A percentile compares a stretch with the other conserved stretches of the same genome.
phyloP scores from a whole-genome alignment of 2,888 invertebrate genomes.

The Escarpia spicata region DNA sequence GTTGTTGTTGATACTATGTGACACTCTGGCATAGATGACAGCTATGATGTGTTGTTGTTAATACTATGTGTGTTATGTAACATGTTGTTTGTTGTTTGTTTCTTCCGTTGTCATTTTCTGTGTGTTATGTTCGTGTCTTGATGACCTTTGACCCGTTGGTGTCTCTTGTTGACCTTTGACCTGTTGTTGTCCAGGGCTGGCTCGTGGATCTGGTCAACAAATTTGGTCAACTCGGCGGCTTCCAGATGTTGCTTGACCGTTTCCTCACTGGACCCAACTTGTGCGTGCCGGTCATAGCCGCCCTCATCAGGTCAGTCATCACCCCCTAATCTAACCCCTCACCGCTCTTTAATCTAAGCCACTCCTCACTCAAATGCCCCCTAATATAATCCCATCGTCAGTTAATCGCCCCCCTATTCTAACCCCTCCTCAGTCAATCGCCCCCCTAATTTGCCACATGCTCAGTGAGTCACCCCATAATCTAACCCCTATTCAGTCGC shows the following conservation, averaged over 20 bases:
- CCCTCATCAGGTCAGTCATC: slow-evolving; percentile 72
- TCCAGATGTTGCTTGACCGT: slow-evolving; percentile 73
- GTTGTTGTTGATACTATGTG: not conserved
- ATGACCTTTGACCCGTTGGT: too few relatives aligned
- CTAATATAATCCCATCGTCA: too few relatives aligned
- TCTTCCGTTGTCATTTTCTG: not conserved
- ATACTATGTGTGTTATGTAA: not conserved
- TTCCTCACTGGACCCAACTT: slow-evolving; percentile 71
- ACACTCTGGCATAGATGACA: not conserved
- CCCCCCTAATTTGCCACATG: too few relatives aligned
- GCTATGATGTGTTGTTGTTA: too few relatives aligned
- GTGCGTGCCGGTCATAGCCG: slow-evolving; percentile 81
- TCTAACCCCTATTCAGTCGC: too few relatives aligned
- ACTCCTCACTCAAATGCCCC: not conserved
- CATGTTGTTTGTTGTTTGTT: too few relatives aligned
- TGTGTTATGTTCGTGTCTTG: not conserved
- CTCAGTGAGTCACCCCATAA: too few relatives aligned
- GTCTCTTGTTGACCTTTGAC: not conserved
- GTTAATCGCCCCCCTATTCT: too few relatives aligned
- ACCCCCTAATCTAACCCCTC: not conserved
- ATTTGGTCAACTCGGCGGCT: slow-evolving; percentile 90
- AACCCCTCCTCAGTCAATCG: too few relatives aligned
- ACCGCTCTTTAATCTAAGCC: not conserved
- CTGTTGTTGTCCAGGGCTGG: slow-evolving; percentile 77
- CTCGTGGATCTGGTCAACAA: slow-evolving; percentile 94